Evolutionary conservation across 2,113 vertebrate species (phyloP), one percentile per base, ranked within the genome.

Genomic region (Phaethornis superciliosus): DNA sequence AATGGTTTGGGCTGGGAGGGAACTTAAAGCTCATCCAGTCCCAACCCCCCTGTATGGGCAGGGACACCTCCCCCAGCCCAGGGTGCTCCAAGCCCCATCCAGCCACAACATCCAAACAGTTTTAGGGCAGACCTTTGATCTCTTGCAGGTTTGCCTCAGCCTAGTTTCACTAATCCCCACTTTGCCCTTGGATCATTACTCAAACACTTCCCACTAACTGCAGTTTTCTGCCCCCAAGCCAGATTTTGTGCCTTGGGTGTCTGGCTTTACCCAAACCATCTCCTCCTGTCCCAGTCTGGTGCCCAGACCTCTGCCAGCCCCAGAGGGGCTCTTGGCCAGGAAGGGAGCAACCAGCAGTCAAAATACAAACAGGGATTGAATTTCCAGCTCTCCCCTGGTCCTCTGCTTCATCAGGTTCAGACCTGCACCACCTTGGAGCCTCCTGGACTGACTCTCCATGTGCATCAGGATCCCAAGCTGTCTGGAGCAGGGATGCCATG

Each of bases 191-290:
- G 52, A 47, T 59, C 70, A 82, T 82, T 49, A 72, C 71, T 80
- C 76, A 54, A 76, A 76, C 63, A 6, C n/a, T 89, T 56, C 71
- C 79, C 88, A 91, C 79, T 56, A 95, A 28, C 75, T 65, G 76
- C 75, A 93, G 46, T 10, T 65, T 69, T 79, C 75, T 68, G 71
- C 65, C 75, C 59, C 75, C 79, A 42, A 24, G 47, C 65, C 72
- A 89, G 63, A 62, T 65, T 87, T 24, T 32, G 64, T 63, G 71
- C 85, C 54, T 51, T 2, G 0, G 80, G 82, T 4, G 0, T 76
- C 32, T 85, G 79, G 79, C 67, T 89, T 75, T 64, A 85, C 80
- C 49, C 93, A 88, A 80, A 82, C 18, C 94, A 68, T 52, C 81
- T 81, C 92, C 81, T 59, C 65, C 56, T 70, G 64, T n/a, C 76